Conservation (phyloP, 2,113 vertebrate genomes). For the Paracanthobrama guichenoti region DNA sequence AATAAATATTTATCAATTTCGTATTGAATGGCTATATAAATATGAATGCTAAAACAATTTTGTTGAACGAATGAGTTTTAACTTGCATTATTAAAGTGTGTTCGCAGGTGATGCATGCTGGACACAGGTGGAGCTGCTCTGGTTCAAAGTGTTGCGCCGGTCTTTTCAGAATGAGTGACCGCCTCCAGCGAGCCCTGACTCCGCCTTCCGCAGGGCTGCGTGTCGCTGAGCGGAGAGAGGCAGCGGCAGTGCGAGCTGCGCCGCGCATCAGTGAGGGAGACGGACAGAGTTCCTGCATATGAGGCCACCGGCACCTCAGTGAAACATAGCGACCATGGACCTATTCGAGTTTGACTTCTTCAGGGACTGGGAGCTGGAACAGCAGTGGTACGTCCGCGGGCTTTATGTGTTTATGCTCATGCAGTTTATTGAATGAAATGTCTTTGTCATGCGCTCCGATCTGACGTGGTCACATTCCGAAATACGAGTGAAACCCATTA, state of each 20-base stretch:
- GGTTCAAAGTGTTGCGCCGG: background rate
- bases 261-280: conserved; percentile 52
- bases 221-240: conserved; percentile 63
- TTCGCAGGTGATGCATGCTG: background rate
- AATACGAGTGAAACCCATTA: conserved; percentile 28
- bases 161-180: conserved; percentile 57
- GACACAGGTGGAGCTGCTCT: conserved; percentile 39
- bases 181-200: conserved; percentile 63
- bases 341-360: conserved; percentile 95
- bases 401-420: conserved; percentile 3
- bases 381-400: conserved; percentile 83
- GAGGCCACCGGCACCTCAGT: conserved; percentile 64
- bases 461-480: conserved; percentile 46
- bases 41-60: background rate
- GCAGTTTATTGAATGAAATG: conserved; percentile 40
- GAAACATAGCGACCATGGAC: conserved; percentile 82
- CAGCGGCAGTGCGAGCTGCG: conserved; percentile 56
- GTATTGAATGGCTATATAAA: too few relatives aligned
- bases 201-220: conserved; percentile 60
- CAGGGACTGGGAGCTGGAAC: conserved; percentile 93
- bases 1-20: too few relatives aligned
- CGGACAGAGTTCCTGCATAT: conserved; percentile 57
- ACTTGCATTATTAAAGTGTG: background rate
- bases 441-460: conserved; percentile 64
- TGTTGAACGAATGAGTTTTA: background rate